Percentiles rank a stretch among this genome's conserved stretches.
phyloP scores from a whole-genome alignment of 1,140 invertebrate species.

The Listronotus bonariensis region DNA sequence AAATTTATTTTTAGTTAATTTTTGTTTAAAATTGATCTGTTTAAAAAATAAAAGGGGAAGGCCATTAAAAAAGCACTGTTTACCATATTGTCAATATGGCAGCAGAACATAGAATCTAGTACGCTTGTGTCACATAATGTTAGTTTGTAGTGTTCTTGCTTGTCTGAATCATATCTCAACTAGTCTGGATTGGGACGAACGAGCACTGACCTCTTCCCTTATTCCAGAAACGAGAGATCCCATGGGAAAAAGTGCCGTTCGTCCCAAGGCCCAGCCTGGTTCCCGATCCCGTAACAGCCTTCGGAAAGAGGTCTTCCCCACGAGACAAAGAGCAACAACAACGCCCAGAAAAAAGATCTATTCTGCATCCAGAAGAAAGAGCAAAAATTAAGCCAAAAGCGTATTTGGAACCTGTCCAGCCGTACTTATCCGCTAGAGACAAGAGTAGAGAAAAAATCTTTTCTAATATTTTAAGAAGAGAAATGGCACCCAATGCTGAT shows the following conservation, averaged over 20 bases:
- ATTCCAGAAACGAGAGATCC: constrained; percentile 76
- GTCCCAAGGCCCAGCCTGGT: constrained; percentile 81
- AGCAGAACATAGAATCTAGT: no score
- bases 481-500: constrained; percentile 61
- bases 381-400: constrained; percentile 63
- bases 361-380: constrained; percentile 54
- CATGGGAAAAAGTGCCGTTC: constrained; percentile 83
- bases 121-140: no score
- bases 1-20: no score
- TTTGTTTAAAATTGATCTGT: no score
- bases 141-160: no score
- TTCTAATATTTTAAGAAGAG: constrained; percentile 50
- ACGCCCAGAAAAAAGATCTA: constrained; percentile 35
- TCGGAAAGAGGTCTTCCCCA: constrained; percentile 64
- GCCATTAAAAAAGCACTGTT: no score
- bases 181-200: constrained; percentile 41
- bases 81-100: no score
- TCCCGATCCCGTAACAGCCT: constrained; percentile 79
- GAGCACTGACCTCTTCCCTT: constrained; percentile 47
- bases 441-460: constrained; percentile 65
- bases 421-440: constrained; percentile 67
- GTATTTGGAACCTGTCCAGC: constrained; percentile 62
- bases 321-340: constrained; percentile 32
- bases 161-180: no score
- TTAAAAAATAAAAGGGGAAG: no score